phyloP scores from a whole-genome alignment of 2,797 vertebrate genomes.

The Hoplostethus atlanticus region DNA sequence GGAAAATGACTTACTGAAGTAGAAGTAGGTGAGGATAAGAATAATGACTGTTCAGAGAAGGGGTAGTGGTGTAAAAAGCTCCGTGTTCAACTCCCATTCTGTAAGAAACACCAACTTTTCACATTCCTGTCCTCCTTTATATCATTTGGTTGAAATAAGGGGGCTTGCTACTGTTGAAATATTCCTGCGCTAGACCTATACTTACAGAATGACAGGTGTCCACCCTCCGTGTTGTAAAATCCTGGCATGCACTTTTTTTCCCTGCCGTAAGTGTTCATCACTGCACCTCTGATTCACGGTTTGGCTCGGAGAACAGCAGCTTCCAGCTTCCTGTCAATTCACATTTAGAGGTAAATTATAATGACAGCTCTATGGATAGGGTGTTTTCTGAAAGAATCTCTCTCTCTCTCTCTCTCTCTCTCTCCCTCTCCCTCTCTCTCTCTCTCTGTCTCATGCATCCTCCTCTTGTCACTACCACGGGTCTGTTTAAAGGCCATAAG shows the following conservation, averaged over 20 bases:
- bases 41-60: neutral
- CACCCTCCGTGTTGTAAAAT: conserved; percentile 59
- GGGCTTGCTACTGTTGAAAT: conserved; percentile 58
- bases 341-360: conserved; percentile 36
- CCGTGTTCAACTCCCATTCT: too few species aligned
- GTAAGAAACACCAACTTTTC: neutral
- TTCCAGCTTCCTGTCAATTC: conserved; percentile 58
- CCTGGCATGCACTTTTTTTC: conserved; percentile 9
- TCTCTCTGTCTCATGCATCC: neutral
- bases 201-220: conserved; percentile 72
- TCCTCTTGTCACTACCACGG: neutral
- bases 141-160: conserved; percentile 31
- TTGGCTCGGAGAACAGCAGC: conserved; percentile 29
- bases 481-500: conserved; percentile 10
- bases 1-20: too few species aligned
- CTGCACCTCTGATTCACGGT: conserved; percentile 50
- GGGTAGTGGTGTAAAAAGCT: too few species aligned
- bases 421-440: neutral
- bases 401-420: conserved; percentile 11
- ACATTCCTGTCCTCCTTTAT: conserved; percentile 44
- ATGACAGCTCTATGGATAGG: conserved; percentile 40
- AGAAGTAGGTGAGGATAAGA: neutral
- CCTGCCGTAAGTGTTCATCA: conserved; percentile 7
- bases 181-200: conserved; percentile 60
- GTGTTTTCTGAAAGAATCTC: conserved; percentile 4